Evolutionary conservation across 1,140 invertebrate species (phyloP).

Genomic region (Drosophila biarmipes): DNA sequence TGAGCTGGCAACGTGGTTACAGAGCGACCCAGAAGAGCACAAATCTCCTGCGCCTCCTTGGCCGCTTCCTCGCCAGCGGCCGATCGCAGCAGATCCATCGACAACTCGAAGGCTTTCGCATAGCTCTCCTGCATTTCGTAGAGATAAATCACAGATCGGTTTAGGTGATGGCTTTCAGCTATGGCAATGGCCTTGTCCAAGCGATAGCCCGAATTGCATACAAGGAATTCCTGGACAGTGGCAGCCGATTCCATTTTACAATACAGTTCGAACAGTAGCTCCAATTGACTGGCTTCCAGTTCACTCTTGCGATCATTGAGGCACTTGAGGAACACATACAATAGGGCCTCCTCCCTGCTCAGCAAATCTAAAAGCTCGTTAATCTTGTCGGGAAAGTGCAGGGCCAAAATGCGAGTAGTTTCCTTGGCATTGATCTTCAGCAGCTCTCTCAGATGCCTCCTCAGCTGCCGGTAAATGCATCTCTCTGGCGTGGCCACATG

Average conservation of each 20-base stretch:
- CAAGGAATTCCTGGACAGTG: slow-evolving; percentile 72
- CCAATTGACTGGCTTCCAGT: slow-evolving; percentile 86
- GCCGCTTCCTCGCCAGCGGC: slow-evolving; percentile 28
- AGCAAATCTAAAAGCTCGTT: slow-evolving; percentile 83
- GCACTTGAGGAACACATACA: slow-evolving; percentile 88
- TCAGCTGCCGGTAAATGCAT: slow-evolving; percentile 85
- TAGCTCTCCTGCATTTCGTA: slow-evolving; percentile 85
- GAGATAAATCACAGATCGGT: slow-evolving; percentile 84
- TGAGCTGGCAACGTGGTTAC: slow-evolving; percentile 76
- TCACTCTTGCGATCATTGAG: slow-evolving; percentile 86
- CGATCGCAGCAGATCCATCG: slow-evolving; percentile 76
- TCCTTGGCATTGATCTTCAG: slow-evolving; percentile 84
- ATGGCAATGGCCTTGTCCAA: slow-evolving; percentile 84
- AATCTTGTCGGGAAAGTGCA: slow-evolving; percentile 84
- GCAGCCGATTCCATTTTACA: slow-evolving; percentile 86
- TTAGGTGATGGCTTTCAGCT: slow-evolving; percentile 81
- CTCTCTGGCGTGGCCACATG: slow-evolving; percentile 86
- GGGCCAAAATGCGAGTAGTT: slow-evolving; percentile 86
- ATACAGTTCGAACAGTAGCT: slow-evolving; percentile 89
- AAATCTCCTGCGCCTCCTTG: slow-evolving; percentile 60
- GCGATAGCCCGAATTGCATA: slow-evolving; percentile 59
- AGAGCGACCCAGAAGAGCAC: slow-evolving; percentile 83
- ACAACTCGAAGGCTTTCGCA: slow-evolving; percentile 84
- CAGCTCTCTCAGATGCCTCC: slow-evolving; percentile 77
- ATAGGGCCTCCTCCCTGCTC: slow-evolving; percentile 82